phyloP scores from a whole-genome alignment of 1,140 invertebrate species.

The Linepithema humile region DNA sequence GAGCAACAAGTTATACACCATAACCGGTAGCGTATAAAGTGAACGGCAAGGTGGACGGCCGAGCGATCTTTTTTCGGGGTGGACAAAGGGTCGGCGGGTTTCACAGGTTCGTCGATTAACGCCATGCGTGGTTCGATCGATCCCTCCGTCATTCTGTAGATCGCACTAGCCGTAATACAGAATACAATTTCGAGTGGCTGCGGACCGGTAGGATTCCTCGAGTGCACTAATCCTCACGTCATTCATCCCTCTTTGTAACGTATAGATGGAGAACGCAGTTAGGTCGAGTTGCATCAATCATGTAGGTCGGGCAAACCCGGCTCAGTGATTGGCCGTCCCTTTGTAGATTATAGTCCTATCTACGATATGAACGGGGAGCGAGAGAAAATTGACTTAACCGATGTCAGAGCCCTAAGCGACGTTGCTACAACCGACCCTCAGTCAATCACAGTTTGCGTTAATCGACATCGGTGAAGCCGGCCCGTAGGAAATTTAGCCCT shows the following conservation, averaged over 20 bases:
- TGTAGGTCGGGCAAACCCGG: constrained; percentile 1
- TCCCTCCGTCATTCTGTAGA: not conserved
- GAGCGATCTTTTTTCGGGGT: not conserved
- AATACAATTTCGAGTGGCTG: not conserved
- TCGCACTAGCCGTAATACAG: not conserved
- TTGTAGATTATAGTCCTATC: constrained; percentile 35
- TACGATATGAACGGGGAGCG: constrained; percentile 14
- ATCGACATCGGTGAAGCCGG: constrained; percentile 40
- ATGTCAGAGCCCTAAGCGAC: constrained; percentile 39
- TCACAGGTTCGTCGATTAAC: not conserved
- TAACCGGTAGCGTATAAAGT: constrained; percentile 55
- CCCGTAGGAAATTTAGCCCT: constrained; percentile 23
- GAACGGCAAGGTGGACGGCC: constrained; percentile 3
- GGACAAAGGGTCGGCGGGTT: not conserved
- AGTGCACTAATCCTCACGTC: constrained; percentile 1
- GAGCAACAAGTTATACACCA: constrained; percentile 72
- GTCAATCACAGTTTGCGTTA: constrained; percentile 54
- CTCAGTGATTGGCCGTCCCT: constrained; percentile 23
- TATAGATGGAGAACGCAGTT: not conserved
- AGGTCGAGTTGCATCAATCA: constrained; percentile 35
- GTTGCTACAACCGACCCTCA: constrained; percentile 26
- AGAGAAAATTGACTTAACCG: constrained; percentile 50
- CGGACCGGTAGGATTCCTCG: not conserved
- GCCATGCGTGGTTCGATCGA: not conserved
- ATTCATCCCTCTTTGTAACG: not conserved